Evolutionary conservation across 1,140 invertebrate species (phyloP), one percentile per base, ranked within the genome.

Genomic region (Leptestheria dahalacensis): DNA sequence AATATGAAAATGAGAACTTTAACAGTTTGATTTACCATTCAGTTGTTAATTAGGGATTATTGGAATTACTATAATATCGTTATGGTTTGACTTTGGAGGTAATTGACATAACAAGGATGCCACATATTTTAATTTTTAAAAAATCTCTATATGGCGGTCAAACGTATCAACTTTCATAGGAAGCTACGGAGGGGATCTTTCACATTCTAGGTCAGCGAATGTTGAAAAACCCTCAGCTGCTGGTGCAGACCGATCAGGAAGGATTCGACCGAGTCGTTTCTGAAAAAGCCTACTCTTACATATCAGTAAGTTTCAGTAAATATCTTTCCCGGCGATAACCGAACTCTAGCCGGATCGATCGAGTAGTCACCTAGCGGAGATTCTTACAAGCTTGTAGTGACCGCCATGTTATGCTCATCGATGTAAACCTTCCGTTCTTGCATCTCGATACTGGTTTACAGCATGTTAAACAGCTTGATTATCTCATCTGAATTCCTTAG

Each of bases 251-350:
- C 1, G 65, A 69, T 49, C 20, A 12, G 10, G 64, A 63, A 6
- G 67, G 67, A 1, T 52, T 67, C 0, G 10, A 48, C 4, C 62
- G 62, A 33, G 67, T 49, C n/a, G 66, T 65, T 24, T 68, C 67
- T 55, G 65, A 67, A 3, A 69, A 68, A 62, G 67, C 66, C 29
- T 26, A 57, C 24, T 48, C 25, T 60, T 54, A 63, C 24, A 47
- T 55, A 24, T 25, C 48, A 21, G 52, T 61, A 57, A 23, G 46
- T n/a, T n/a, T n/a, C n/a, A n/a, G n/a, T n/a, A n/a, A n/a, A n/a
- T n/a, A n/a, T n/a, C n/a, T n/a, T n/a, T n/a, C n/a, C n/a, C n/a
- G n/a, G n/a, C n/a, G n/a, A n/a, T n/a, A n/a, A n/a, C n/a, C n/a
- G n/a, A n/a, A n/a, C n/a, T n/a, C n/a, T n/a, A n/a, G n/a, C n/a